Base-by-base conservation (phyloP, 2,113 vertebrate genomes). In the Anhinga rufa region DNA sequence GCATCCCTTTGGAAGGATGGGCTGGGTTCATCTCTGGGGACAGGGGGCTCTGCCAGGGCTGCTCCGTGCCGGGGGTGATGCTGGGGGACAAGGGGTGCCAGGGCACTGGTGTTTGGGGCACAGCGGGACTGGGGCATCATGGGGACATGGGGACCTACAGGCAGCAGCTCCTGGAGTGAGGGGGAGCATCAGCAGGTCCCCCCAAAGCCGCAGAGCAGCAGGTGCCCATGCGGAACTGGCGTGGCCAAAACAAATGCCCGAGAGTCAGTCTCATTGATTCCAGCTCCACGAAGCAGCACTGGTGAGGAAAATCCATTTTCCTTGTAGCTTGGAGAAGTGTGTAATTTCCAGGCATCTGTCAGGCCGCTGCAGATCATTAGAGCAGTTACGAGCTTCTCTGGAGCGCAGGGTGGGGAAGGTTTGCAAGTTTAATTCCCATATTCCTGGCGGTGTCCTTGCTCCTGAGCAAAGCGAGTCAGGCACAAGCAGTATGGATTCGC, bases 251-350 rank as follows among this genome's bases (percentile, higher is more conserved):
- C 38, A 34, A 71, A 64, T 3, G 2, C 74, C 89, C 1, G 34
- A 34, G 69, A 91, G 81, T 62, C 77, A 6, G 18, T 14, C 84
- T 51, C 75, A 79, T 91, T 14, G 86, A 95, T 89, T 82, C 52
- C 57, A 19, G 65, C 89, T 79, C 86, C 5, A 0, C 0, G 2
- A 42, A 85, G 91, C 74, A 90, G 83, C 74, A 26, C 61, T 14
- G 61, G n/a, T 65, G 87, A 90, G 78, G 80, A 95, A 93, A 95
- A 97, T 79, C 94, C 87, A 91, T 95, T 95, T 92, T 85, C 69
- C 86, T 92, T 2, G 3, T 51, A 62, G 80, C 74, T 87, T 3
- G 31, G 94, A 72, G 81, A 79, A 79, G 89, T 68, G 69, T 79
- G 84, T 84, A n/a, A 76, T 94, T 94, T 85, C 81, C 87, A 57